phyloP scores from a whole-genome alignment of 2,113 vertebrate species.

The Hassar affinis region DNA sequence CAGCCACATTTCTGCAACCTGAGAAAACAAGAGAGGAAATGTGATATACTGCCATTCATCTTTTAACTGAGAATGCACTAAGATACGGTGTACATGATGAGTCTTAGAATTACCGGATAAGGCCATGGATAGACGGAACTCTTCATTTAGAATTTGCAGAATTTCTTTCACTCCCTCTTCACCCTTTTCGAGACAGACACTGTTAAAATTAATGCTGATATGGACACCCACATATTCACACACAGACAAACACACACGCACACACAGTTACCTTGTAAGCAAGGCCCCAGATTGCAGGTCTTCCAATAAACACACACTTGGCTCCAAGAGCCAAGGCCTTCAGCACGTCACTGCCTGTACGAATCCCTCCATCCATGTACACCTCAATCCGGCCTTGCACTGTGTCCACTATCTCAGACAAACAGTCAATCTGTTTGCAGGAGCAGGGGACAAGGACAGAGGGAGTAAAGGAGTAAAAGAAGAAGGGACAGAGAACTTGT shows the following conservation, averaged over 20 bases:
- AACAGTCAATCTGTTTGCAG: conserved; percentile 82
- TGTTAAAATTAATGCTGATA: background rate
- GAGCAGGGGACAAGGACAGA: background rate
- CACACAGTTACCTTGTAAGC: conserved; percentile 82
- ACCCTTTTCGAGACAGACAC: conserved; percentile 70
- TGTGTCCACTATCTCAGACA: conserved; percentile 84
- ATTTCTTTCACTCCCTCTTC: conserved; percentile 84
- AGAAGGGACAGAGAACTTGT: background rate
- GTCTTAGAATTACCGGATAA: conserved; percentile 77
- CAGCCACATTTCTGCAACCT: conserved; percentile 81
- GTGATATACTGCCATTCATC: background rate
- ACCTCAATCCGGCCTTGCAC: conserved; percentile 84
- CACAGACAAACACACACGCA: conserved; percentile 27
- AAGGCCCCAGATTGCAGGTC: conserved; percentile 90
- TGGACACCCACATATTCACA: conserved; percentile 1
- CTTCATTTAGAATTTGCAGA: conserved; percentile 86
- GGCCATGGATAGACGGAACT: conserved; percentile 86
- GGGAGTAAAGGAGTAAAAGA: background rate
- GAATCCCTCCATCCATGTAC: conserved; percentile 89
- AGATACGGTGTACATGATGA: background rate
- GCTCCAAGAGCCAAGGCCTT: conserved; percentile 91
- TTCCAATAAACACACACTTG: conserved; percentile 89
- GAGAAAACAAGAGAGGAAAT: background rate
- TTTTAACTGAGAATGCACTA: background rate
- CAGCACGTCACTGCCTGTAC: conserved; percentile 86